Base-by-base conservation (phyloP, 2,113 vertebrate genomes). In the Chrysochloris asiatica region DNA sequence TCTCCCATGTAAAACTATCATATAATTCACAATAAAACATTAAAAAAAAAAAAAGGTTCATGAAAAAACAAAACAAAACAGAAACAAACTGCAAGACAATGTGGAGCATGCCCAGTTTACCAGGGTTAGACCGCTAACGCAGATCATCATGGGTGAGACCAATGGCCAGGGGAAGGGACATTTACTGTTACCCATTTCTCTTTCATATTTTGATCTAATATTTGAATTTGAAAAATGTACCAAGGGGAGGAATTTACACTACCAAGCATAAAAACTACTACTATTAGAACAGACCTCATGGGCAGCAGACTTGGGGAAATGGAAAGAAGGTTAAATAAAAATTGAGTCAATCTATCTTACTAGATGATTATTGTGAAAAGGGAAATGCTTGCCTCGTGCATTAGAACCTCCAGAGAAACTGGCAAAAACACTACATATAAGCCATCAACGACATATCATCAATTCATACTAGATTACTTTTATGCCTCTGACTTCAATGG, bases 371-470 rank as follows among this genome's bases (percentile, higher is more conserved):
- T 13, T 4, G 16, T 28, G 8, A 48, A 82, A 86, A 92, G 21
- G 16, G 8, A 48, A 86, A 89, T 89, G 41, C 12, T 45, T 13
- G 41, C 41, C 38, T 89, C 52, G 7, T 61, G 19, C 21, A 65
- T 61, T 1, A 83, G 65, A 81, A 67, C 30, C 30, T 61, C 43
- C n/a, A 86, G 69, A 94, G 80, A 79, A 93, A 86, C 56, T 22
- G 13, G 45, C 7, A 56, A 41, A 88, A 88, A n/a, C n/a, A n/a
- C n/a, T 86, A 75, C 13, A 76, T 10, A 33, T 11, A 83, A 1
- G 36, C 12, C 2, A 76, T 59, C 56, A 43, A 81, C 36, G 21
- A 48, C 75, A 52, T 22, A 54, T 47, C 86, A 67, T 45, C 50
- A 6, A 38, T 54, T 36, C 63, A 17, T 19, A 21, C 0, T n/a